Base-by-base conservation (phyloP, 2,797 vertebrate species). In the Alectoris magna region DNA sequence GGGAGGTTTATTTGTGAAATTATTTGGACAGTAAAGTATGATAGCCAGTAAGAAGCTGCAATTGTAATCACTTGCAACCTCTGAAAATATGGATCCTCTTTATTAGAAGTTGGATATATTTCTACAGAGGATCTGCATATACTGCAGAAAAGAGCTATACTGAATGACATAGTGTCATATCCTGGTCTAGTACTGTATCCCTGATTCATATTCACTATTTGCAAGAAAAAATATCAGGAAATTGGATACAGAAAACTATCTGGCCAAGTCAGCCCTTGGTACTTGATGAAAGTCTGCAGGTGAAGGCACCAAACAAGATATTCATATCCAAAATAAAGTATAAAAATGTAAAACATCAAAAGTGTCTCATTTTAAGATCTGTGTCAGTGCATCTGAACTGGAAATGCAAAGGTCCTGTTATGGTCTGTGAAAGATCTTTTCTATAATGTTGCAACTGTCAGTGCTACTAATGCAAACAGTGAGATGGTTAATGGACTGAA, bases 1-100 rank as follows among this genome's bases (percentile, higher is more conserved):
- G 72, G 59, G 88, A 94, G 58, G 62, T 83, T 97, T 95, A 72
- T 88, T 92, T 87, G 41, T 14, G 69, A 93, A 85, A 70, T 74
- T 91, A 83, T 91, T 76, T 82, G 70, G 79, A 80, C n/a, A 77
- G 26, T 76, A 63, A 95, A 93, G 94, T 70, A 34, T 62, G 16
- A 87, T 46, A 66, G 46, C 34, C 58, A 82, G 36, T 91, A 94
- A 80, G 80, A 96, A 78, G 70, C 38, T 94, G 34, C 31, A 77
- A 36, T 49, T 63, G n/a, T 60, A 92, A 84, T 85, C 16, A 75
- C 67, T 23, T 63, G 31, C 34, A 87, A 62, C 4, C 23, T 88
- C 59, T 39, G 11, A 69, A 91, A 44, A 71, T 0, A 0, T 49
- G 14, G 2, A 38, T 48, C 36, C 55, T 78, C 14, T 60, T 69